phyloP scores from a whole-genome alignment of 2,888 invertebrate genomes.

The Argyra leucocephala region DNA sequence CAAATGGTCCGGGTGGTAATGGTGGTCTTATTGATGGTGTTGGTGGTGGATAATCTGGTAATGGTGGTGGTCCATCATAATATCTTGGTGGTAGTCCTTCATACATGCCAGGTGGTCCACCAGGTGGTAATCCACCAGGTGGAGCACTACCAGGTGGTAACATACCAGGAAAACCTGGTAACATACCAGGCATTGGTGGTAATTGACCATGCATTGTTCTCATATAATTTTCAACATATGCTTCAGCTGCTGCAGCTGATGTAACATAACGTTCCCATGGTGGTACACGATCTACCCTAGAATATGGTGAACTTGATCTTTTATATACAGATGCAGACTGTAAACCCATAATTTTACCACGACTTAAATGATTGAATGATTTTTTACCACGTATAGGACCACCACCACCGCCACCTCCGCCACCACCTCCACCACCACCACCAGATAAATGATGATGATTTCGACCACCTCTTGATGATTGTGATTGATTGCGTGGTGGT shows the following conservation, averaged over 20 bases:
- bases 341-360: constrained; percentile 49
- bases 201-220: constrained; percentile 76
- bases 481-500: constrained; percentile 45
- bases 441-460: constrained; percentile 41
- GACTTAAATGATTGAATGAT: constrained; percentile 53
- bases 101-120: constrained; percentile 50
- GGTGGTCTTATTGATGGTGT: constrained; percentile 40
- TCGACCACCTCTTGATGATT: constrained; percentile 38
- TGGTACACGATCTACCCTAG: constrained; percentile 50
- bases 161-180: constrained; percentile 55
- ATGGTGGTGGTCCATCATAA: constrained; percentile 65
- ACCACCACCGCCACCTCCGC: constrained; percentile 34
- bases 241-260: constrained; percentile 66
- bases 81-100: constrained; percentile 66
- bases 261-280: constrained; percentile 53
- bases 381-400: constrained; percentile 47
- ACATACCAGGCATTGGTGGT: constrained; percentile 75
- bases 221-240: constrained; percentile 83
- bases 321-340: constrained; percentile 35
- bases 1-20: constrained; percentile 49
- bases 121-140: constrained; percentile 36
- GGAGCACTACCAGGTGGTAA: constrained; percentile 49
- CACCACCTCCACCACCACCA: constrained; percentile 39
- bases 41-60: constrained; percentile 63
- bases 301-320: constrained; percentile 51